Conservation (phyloP, 2,888 invertebrate species). For the Lasioglossum pauxillum region DNA sequence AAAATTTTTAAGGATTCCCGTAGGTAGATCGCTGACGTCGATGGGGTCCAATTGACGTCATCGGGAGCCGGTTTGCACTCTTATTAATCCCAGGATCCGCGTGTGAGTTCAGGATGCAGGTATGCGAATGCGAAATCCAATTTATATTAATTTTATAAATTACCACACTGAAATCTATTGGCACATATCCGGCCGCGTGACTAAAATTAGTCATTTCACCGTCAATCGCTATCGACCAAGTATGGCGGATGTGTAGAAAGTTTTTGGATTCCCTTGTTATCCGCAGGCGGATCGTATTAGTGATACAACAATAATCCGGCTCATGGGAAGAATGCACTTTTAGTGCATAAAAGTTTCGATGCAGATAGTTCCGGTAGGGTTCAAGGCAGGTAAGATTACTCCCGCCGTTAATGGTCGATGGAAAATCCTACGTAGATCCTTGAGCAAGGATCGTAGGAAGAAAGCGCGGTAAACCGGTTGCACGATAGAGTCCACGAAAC, state of each 20-base stretch:
- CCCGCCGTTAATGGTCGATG: not conserved
- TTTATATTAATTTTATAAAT: not conserved
- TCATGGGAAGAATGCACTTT: not conserved
- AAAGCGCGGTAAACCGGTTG: slow-evolving; percentile 50
- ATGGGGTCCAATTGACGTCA: not conserved
- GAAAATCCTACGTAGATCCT: slow-evolving; percentile 16
- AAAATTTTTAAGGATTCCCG: not conserved
- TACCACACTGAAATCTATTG: not conserved
- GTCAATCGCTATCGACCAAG: not conserved
- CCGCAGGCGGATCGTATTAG: not conserved
- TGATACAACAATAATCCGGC: not conserved
- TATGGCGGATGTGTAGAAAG: not conserved
- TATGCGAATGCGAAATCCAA: not conserved
- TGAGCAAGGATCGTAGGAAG: slow-evolving; percentile 39
- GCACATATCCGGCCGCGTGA: too few relatives aligned
- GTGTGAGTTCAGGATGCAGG: not conserved
- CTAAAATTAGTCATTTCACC: too few relatives aligned
- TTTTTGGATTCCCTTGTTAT: too few relatives aligned
- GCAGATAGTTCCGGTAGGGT: not conserved
- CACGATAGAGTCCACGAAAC: not conserved
- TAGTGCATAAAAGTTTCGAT: not conserved
- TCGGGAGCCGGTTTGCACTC: not conserved
- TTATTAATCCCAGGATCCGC: not conserved
- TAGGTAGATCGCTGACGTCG: not conserved
- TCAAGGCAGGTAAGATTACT: slow-evolving; percentile 32